These are phyloP conservation scores for Trididemnum nubilum DNA, from an alignment of 23 tunicate genomes.

Conservation along the genomic window DNA sequence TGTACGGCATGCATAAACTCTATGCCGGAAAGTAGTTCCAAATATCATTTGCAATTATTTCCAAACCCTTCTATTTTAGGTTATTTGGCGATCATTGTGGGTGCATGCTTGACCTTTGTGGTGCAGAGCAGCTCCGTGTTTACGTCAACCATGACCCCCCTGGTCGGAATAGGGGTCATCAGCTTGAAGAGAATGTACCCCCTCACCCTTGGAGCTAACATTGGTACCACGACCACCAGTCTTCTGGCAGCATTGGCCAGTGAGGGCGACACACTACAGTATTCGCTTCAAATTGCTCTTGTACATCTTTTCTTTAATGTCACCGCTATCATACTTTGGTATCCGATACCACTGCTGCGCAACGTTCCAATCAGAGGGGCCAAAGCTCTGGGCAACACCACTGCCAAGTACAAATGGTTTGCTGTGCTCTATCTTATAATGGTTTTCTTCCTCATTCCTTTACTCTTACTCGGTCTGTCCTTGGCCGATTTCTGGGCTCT, in stretches of 20 bases:
- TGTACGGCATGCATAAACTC: no score
- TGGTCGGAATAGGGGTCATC: constrained; percentile 97
- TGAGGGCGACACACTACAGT: constrained; percentile 35
- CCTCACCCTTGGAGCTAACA: constrained; percentile 83
- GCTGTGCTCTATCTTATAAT: constrained; percentile 76
- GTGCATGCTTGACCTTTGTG: constrained; percentile 92
- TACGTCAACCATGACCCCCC: constrained; percentile 91
- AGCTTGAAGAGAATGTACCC: constrained; percentile 91
- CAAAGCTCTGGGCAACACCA: constrained; percentile 73
- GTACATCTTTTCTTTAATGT: constrained; percentile 90
- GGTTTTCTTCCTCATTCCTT: constrained; percentile 88
- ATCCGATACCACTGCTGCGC: constrained; percentile 81
- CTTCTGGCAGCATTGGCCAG: constrained; percentile 67
- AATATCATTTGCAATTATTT: no score
- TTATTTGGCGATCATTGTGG: constrained; percentile 82
- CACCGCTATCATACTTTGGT: constrained; percentile 80
- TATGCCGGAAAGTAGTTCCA: no score
- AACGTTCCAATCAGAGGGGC: constrained; percentile 69
- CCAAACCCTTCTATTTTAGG: constrained; percentile 67
- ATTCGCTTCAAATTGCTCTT: constrained; percentile 76
- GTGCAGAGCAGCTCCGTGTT: constrained; percentile 97
- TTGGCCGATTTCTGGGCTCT: constrained; percentile 60
- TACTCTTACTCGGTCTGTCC: constrained; percentile 62
- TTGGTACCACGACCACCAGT: constrained; percentile 90
- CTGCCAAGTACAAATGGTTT: constrained; percentile 96